phyloP scores from a whole-genome alignment of 2,888 invertebrate species.

The Dichetophora obliterata region DNA sequence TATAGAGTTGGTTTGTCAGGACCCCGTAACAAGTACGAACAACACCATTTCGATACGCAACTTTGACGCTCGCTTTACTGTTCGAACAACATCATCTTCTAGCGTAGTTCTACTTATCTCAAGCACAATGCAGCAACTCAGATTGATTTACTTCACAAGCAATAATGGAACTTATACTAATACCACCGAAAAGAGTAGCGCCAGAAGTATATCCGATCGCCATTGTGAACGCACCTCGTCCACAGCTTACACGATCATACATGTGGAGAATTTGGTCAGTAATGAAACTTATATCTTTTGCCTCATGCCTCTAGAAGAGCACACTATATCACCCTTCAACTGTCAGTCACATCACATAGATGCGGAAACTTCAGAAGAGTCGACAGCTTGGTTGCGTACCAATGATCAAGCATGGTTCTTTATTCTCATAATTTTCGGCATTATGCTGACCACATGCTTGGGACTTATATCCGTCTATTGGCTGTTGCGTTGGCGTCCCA shows the following conservation, averaged over 20 bases:
- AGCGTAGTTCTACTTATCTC: slow-evolving; percentile 14
- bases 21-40: neutral
- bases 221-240: neutral
- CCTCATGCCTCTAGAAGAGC: slow-evolving; percentile 44
- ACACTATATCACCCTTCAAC: slow-evolving; percentile 53
- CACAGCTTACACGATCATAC: neutral
- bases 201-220: neutral
- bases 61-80: slow-evolving; percentile 31
- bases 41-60: neutral
- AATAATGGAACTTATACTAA: neutral
- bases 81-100: slow-evolving; percentile 10
- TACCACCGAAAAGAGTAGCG: neutral
- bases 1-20: neutral
- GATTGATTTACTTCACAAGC: slow-evolving; percentile 31
- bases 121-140: neutral
- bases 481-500: slow-evolving; percentile 53
- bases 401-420: slow-evolving; percentile 48
- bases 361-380: too few species aligned
- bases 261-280: slow-evolving; percentile 43
- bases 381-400: slow-evolving; percentile 52
- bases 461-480: slow-evolving; percentile 52
- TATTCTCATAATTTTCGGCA: slow-evolving; percentile 45
- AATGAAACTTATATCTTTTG: slow-evolving; percentile 55
- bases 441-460: slow-evolving; percentile 47
- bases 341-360: slow-evolving; percentile 54